Conservation (phyloP, 2,113 vertebrate species). For the Baryphthengus martii region DNA sequence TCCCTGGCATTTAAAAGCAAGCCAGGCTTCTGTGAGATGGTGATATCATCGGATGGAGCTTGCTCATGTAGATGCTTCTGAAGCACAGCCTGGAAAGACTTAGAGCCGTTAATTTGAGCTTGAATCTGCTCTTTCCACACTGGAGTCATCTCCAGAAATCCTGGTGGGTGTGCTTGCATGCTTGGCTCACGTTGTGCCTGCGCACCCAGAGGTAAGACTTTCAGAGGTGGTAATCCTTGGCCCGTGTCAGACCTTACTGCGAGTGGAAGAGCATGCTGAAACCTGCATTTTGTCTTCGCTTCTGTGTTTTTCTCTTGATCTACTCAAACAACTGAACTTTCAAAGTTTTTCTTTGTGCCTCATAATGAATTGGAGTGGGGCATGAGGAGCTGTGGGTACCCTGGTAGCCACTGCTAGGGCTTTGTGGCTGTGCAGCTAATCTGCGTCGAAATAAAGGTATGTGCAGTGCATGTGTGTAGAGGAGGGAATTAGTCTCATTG, state of each 20-base stretch:
- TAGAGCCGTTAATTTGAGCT: neutral
- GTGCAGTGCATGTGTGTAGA: too few relatives aligned
- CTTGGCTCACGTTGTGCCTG: neutral
- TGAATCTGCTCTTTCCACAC: neutral
- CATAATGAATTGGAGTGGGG: neutral
- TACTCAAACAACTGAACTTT: neutral
- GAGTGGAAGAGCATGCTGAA: neutral
- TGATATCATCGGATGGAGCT: neutral
- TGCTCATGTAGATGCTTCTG: neutral
- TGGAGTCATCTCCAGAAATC: neutral
- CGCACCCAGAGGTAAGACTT: neutral
- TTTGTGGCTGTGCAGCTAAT: neutral
- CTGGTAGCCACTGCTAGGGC: neutral
- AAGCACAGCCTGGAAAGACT: neutral
- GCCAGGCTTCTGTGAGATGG: neutral
- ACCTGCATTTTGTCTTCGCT: neutral
- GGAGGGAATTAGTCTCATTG: neutral
- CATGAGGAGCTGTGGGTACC: neutral
- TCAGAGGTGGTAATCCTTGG: neutral
- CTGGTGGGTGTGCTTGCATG: neutral
- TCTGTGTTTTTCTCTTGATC: neutral
- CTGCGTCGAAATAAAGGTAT: neutral
- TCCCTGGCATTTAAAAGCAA: neutral
- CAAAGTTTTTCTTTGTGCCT: neutral
- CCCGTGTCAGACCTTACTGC: neutral